Evolutionary conservation across 2,888 invertebrate species (phyloP), one percentile per base, ranked within the genome.

Genomic region (Polietes domitor): DNA sequence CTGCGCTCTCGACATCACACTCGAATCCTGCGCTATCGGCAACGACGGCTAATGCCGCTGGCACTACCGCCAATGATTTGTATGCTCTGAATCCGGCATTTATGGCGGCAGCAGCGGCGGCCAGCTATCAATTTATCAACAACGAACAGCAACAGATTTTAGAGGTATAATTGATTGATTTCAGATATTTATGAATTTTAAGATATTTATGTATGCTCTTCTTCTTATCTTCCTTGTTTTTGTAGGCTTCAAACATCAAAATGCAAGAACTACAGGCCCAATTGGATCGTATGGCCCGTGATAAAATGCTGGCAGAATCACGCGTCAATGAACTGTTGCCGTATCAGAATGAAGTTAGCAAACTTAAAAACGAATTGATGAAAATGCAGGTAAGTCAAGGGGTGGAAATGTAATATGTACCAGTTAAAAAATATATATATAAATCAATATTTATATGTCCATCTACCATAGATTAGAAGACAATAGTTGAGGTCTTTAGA

Each of bases 331-430:
- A 96, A 89, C 90, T 96, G 88, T 91, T 94, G 88, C 94, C 95
- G 88, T 94, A 94, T 88, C 95, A 94, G 83, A 94, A 94, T 73
- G 96, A 96, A 89, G 93, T 96, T 80, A 94, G 94, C 85, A 93
- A 94, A 86, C 92, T 96, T 77, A 93, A 95, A 87, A 94, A 93
- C 79, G 96, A 96, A 92, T 94, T 96, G 87, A 93, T 94, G 53
- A 94, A 94, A 87, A 92, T 96, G 87, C 96, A 96, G 94, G 95
- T 96, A 88, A 86, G 83, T 80, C 28, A n/a, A n/a, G n/a, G 9
- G n/a, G 7, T 70, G 21, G 10, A n/a, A 43, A 21, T 26, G 9
- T n/a, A n/a, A n/a, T n/a, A n/a, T n/a, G n/a, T n/a, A n/a, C n/a
- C n/a, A n/a, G n/a, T n/a, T n/a, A 65, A 65, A 41, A 41, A 65